Base-by-base conservation (phyloP, 2,113 vertebrate genomes). In the Saguinus midas region DNA sequence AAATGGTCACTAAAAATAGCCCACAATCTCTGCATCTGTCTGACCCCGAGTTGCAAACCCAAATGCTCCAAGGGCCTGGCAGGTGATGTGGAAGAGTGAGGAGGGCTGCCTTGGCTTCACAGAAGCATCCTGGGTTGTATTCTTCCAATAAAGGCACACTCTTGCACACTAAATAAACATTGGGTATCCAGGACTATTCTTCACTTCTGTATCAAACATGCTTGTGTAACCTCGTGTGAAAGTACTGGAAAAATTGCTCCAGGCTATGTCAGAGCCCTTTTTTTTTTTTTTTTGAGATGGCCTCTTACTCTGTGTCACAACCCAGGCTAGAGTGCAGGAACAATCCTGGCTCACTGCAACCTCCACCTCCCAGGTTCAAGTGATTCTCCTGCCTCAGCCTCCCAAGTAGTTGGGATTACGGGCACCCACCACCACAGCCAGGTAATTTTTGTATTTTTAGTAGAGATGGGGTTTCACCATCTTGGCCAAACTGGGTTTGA, bases 1-100 rank as follows among this genome's bases (percentile, higher is more conserved):
- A 89, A 92, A 82, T 57, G 88, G 96, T 25, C 50, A 92, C 79
- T 76, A 50, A 90, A 78, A 90, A 92, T 23, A 90, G 75, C 55
- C 37, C 70, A 13, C 0, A 13, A 35, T 43, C 90, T 72, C 55
- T n/a, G 72, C 73, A 90, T 43, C 66, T 85, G 79, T 57, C 50
- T 70, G 68, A n/a, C 12, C 48, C 61, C 10, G 8, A 94, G 78
- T 87, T 43, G 40, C 8, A 23, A 80, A 48, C 25, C 48, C 7
- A 0, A 70, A 70, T 3, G 32, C 88, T 85, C 78, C 84, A 72
- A 43, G 35, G 73, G 73, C 80, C 81, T 73, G 57, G 85, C 45
- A 73, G 86, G 68, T 50, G 80, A 32, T 0, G 0, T 1, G 68
- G 52, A 68, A 27, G 75, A 58, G 52, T 6, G 1, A 43, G 52